These are phyloP conservation scores for Phyllotis vaccarum DNA, from an alignment of 2,797 vertebrate species.

Conservation along the genomic window DNA sequence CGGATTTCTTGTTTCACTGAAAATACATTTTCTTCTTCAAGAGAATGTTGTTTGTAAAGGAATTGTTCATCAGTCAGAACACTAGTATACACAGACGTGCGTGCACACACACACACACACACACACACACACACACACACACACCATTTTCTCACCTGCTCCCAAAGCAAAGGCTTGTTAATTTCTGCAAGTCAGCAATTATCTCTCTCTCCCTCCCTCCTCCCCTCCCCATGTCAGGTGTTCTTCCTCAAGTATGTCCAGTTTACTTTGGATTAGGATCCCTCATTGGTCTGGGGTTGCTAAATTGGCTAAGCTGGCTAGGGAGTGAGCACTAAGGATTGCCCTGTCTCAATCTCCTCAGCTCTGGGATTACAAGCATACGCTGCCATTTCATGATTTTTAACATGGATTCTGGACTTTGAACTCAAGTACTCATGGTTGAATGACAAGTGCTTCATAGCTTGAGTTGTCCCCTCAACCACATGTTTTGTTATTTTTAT, in stretches of 20 bases:
- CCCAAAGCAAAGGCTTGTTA: constrained; percentile 67
- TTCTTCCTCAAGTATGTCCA: neutral
- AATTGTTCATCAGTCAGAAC: constrained; percentile 37
- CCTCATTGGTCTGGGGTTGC: neutral
- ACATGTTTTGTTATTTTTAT: constrained; percentile 15
- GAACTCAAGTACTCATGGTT: neutral
- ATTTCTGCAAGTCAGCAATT: neutral
- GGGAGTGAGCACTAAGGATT: neutral
- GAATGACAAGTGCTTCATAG: neutral
- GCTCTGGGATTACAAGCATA: neutral
- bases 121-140: neutral
- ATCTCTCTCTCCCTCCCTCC: neutral
- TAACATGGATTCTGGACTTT: neutral
- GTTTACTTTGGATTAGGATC: neutral
- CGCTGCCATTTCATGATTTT: neutral
- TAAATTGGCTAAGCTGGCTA: neutral
- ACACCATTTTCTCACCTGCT: neutral
- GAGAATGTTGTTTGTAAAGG: constrained; percentile 58
- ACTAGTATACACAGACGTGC: neutral
- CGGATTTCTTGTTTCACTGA: constrained; percentile 3
- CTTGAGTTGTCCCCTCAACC: no score
- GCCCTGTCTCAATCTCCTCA: neutral
- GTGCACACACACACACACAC: neutral
- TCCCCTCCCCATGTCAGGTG: neutral
- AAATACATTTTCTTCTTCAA: constrained; percentile 69